These are phyloP conservation scores for Melanogrammus aeglefinus DNA, from an alignment of 2,797 vertebrate species.

Conservation along the genomic window DNA sequence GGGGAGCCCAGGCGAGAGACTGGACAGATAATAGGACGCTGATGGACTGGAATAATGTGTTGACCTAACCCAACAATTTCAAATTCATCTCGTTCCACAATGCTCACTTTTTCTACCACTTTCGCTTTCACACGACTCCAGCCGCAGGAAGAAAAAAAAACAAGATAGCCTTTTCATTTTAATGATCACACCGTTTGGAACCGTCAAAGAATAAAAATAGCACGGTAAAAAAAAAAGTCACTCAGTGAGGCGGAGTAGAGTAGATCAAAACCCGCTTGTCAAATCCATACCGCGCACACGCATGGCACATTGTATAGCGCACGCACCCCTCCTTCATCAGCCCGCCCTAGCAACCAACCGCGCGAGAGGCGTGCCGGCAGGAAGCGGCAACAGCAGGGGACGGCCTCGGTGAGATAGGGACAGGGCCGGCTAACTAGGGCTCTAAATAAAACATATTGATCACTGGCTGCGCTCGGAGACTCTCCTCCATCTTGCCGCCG, in stretches of 20 bases:
- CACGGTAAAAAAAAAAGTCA: neutral
- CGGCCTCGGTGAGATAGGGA: conserved; percentile 33
- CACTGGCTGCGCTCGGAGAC: conserved; percentile 22
- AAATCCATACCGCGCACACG: neutral
- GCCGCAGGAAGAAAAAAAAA: neutral
- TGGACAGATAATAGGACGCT: neutral
- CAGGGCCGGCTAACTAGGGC: neutral
- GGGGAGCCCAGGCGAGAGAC: neutral
- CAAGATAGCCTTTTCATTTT: neutral
- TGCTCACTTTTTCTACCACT: neutral
- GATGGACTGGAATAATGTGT: conserved; percentile 1
- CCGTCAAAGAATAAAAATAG: neutral
- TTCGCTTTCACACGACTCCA: neutral
- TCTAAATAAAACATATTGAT: conserved; percentile 57
- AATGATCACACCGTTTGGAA: neutral
- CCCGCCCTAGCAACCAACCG: neutral
- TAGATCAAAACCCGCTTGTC: neutral
- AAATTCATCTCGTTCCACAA: neutral
- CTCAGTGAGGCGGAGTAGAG: neutral
- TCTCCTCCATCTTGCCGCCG: conserved; percentile 16
- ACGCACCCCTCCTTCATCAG: neutral
- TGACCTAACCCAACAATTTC: neutral
- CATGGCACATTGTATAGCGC: neutral
- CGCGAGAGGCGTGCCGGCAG: neutral
- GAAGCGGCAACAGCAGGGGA: neutral